Evolutionary conservation across 2,797 vertebrate species (phyloP).

Genomic region (Spatula versicolor): DNA sequence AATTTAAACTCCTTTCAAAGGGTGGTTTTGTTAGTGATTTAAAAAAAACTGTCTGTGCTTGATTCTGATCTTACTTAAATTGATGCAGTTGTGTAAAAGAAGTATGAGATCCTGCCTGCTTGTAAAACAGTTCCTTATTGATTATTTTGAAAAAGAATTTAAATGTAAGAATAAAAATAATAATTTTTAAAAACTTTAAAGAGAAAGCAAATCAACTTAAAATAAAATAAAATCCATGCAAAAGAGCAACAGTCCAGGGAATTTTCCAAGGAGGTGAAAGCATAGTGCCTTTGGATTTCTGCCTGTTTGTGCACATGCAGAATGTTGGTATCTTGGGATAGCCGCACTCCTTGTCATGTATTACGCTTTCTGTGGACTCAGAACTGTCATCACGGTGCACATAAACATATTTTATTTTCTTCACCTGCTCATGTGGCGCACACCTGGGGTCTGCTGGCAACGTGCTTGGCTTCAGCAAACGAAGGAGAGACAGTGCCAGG

Average conservation of each 20-base stretch:
- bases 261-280: conserved; percentile 51
- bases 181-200: background rate
- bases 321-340: conserved; percentile 64
- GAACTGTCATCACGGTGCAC: conserved; percentile 65
- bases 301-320: conserved; percentile 43
- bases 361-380: conserved; percentile 66
- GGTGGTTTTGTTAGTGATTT: conserved; percentile 2
- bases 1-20: conserved; percentile 17
- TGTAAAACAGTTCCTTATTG: background rate
- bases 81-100: background rate
- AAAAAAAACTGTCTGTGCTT: background rate
- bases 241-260: background rate
- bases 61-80: background rate
- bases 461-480: background rate
- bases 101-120: background rate
- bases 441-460: conserved; percentile 70
- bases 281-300: conserved; percentile 50
- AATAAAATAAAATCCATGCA: background rate
- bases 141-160: background rate
- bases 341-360: conserved; percentile 48
- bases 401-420: conserved; percentile 75
- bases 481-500: conserved; percentile 42
- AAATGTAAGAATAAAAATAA: background rate
- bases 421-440: conserved; percentile 72
- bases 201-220: background rate